Base-by-base conservation (phyloP, 2,113 vertebrate genomes). In the Corythornis vintsioides region DNA sequence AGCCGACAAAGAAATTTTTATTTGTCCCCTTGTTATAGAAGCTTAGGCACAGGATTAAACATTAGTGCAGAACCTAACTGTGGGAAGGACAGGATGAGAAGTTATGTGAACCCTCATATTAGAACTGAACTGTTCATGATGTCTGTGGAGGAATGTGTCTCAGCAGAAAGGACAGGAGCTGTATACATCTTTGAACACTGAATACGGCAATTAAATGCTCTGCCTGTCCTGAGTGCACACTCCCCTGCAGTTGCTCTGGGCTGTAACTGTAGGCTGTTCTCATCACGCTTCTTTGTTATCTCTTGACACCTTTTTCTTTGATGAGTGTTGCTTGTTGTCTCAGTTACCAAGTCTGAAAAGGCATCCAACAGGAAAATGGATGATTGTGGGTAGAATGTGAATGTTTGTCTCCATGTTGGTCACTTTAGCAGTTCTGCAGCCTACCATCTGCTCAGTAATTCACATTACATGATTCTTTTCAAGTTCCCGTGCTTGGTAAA, bases 21-120 rank as follows among this genome's bases (percentile, higher is more conserved):
- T 78, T 66, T 76, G 8, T 57, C 11, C 12, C 38, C 5, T 91
- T 8, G 20, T 94, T 87, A 38, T 66, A 40, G 33, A 88, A 75
- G 61, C 48, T 31, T 13, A 92, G 48, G 33, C 88, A 76, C 35
- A 86, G 57, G 22, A 71, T 95, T 95, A 53, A 94, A 71, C 42
- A 18, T 63, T 67, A 81, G 52, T 92, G 45, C 57, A 56, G 52
- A 78, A 47, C 26, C 22, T 19, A 75, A 33, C 56, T 69, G 93
- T 81, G 89, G 50, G 21, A 79, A 88, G 26, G 25, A 83, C 82
- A 26, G 86, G 53, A 70, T 86, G 60, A 92, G n/a, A 88, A 77
- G 65, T 3, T 87, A 15, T 1, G 0, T 3, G 8, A 48, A 52
- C 53, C 13, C 15, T 77, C 59, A n/a, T 3, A 33, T 42, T 9